Conservation (phyloP, 2,113 vertebrate genomes). For the Gambusia holbrooki region DNA sequence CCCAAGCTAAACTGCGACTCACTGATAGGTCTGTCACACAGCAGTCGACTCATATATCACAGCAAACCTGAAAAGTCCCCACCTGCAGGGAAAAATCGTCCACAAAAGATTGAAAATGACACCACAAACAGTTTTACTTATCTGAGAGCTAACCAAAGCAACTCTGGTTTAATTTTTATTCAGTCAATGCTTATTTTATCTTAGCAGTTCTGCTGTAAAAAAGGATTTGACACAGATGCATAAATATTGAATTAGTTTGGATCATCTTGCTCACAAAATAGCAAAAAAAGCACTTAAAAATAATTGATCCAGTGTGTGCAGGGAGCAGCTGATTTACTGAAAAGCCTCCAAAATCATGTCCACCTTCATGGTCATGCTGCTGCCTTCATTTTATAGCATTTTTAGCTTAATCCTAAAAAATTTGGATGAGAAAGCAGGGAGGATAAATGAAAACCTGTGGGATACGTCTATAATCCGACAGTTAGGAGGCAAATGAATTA, state of each 20-base stretch:
- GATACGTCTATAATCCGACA: not conserved
- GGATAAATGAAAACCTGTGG: not conserved
- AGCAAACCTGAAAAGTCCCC: slow-evolving; percentile 44
- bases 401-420: not conserved
- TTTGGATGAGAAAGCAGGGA: not conserved
- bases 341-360: not conserved
- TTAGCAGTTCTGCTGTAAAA: slow-evolving; percentile 3
- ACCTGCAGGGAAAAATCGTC: slow-evolving; percentile 33
- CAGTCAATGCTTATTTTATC: slow-evolving; percentile 25
- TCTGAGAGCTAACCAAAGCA: slow-evolving; percentile 26
- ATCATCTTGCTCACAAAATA: not conserved
- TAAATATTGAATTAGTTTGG: slow-evolving; percentile 25
- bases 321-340: not conserved
- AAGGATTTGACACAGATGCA: slow-evolving; percentile 11
- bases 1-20: slow-evolving; percentile 31
- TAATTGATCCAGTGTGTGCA: not conserved
- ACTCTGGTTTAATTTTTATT: not conserved
- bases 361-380: not conserved
- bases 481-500: slow-evolving; percentile 4
- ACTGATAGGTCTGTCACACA: slow-evolving; percentile 36
- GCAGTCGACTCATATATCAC: slow-evolving; percentile 39
- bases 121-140: slow-evolving; percentile 31
- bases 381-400: not conserved
- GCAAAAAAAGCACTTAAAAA: not conserved
- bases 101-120: slow-evolving; percentile 14